Conservation (phyloP, 2,888 invertebrate species). For the Heliconius cydno region DNA sequence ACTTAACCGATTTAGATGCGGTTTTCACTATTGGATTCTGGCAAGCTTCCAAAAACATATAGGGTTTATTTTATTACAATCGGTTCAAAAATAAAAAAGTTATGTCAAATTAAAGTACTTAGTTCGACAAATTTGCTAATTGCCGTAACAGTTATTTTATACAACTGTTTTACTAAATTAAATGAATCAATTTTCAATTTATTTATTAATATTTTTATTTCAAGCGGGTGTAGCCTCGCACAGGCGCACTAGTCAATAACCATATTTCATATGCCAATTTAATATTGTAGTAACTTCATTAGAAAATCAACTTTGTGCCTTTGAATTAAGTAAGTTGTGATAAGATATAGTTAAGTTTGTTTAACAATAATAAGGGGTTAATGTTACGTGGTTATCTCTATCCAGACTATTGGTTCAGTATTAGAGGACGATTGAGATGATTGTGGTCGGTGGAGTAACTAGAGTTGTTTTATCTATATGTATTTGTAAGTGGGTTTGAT, state of each 20-base stretch:
- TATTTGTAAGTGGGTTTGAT: conserved; percentile 65
- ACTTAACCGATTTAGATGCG: too few species aligned
- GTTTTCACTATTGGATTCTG: too few species aligned
- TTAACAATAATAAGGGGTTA: conserved; percentile 74
- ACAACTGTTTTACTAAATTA: too few species aligned
- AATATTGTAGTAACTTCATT: conserved; percentile 16
- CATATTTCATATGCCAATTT: conserved; percentile 43
- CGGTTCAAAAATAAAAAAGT: too few species aligned
- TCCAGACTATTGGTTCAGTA: conserved; percentile 76
- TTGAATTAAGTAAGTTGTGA: conserved; percentile 21
- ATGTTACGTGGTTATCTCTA: conserved; percentile 75
- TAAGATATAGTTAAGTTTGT: conserved; percentile 50
- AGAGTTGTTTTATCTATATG: conserved; percentile 58
- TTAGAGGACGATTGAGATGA: conserved; percentile 65
- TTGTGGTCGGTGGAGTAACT: conserved; percentile 61
- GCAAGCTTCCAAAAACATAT: too few species aligned
- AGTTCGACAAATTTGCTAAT: too few species aligned
- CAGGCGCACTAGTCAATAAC: conserved; percentile 18
- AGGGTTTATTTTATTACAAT: too few species aligned
- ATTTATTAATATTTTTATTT: too few species aligned
- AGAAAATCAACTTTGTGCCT: conserved; percentile 38
- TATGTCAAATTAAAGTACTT: too few species aligned
- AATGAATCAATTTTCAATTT: too few species aligned
- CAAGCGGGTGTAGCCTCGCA: too few species aligned
- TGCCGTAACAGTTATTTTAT: too few species aligned